Percentiles rank a stretch among this genome's conserved stretches.
phyloP scores from a whole-genome alignment of 2,113 vertebrate species.

The Lucifuga dentata region DNA sequence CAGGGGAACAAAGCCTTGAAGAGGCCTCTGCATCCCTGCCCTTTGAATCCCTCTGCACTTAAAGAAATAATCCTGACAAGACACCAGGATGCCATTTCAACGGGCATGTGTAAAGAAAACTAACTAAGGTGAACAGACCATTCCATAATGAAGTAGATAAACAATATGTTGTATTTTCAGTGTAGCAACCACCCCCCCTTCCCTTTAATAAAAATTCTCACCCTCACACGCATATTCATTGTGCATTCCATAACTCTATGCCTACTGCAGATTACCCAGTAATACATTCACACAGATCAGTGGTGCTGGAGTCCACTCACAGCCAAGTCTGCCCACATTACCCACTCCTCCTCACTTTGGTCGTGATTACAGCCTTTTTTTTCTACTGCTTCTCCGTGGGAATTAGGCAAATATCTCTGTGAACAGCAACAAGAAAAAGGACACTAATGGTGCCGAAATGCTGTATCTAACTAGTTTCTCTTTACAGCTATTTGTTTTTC shows the following conservation, averaged over 20 bases:
- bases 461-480: constrained; percentile 9
- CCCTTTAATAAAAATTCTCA: constrained; percentile 64
- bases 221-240: constrained; percentile 72
- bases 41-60: constrained; percentile 69
- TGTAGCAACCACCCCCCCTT: constrained; percentile 36
- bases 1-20: constrained; percentile 80
- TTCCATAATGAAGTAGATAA: constrained; percentile 45
- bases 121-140: constrained; percentile 15
- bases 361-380: constrained; percentile 78
- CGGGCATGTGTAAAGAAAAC: constrained; percentile 33
- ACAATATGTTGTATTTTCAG: constrained; percentile 59
- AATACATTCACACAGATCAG: constrained; percentile 77
- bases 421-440: constrained; percentile 62
- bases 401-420: constrained; percentile 73
- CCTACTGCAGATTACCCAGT: constrained; percentile 78
- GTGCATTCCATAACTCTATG: constrained; percentile 74
- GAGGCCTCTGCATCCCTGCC: constrained; percentile 75
- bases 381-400: constrained; percentile 70
- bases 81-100: constrained; percentile 45
- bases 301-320: constrained; percentile 78
- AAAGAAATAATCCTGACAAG: constrained; percentile 70
- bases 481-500: constrained; percentile 1
- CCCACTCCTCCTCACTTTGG: constrained; percentile 81
- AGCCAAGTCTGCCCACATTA: constrained; percentile 82
- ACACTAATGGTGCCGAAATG: constrained; percentile 36